Evolutionary conservation across 2,797 vertebrate genomes (phyloP), one percentile per base, ranked within the genome.

Genomic region (Manis javanica): DNA sequence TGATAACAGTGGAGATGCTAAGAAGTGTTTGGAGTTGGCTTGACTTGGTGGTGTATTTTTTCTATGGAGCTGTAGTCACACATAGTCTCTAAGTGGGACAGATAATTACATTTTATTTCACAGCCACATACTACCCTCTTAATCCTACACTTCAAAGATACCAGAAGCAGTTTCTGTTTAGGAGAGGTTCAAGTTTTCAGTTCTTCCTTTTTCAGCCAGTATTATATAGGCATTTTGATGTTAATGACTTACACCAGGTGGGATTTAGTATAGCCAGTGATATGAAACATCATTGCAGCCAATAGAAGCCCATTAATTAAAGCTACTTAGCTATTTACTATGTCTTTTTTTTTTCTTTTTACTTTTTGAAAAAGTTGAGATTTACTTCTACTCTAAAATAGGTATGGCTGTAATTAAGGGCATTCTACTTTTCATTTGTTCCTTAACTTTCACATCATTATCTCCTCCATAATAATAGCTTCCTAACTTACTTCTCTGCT

Each of bases 281-380:
- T 64, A 42, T 39, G 81, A 90, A 90, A 69, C n/a, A 57, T 94
- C 26, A 71, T 23, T 71, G n/a, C 53, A 90, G 10, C 46, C 42
- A 87, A 24, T 89, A 90, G 94, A 96, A 75, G 24, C 31, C 77
- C 49, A 39, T 84, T 85, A 75, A 24, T 93, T 57, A 86, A 81
- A 95, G 49, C 31, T 78, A 21, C 72, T n/a, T 68, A 90, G 46
- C 37, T 85, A 34, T 66, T 74, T 88, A 34, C 34, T 14, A 14
- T 83, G 23, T 46, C 34, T 93, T 84, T 81, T 84, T 94, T 42
- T 88, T 84, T 61, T 11, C 21, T 84, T 84, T 93, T 84, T 79
- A 19, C 31, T 85, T 85, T 85, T 92, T 84, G 78, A 63, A 55
- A 87, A 93, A 72, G 42, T 81, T 88, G 49, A 79, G 77, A 37